phyloP scores from a whole-genome alignment of 2,888 invertebrate genomes.

The Geotrupes spiniger region DNA sequence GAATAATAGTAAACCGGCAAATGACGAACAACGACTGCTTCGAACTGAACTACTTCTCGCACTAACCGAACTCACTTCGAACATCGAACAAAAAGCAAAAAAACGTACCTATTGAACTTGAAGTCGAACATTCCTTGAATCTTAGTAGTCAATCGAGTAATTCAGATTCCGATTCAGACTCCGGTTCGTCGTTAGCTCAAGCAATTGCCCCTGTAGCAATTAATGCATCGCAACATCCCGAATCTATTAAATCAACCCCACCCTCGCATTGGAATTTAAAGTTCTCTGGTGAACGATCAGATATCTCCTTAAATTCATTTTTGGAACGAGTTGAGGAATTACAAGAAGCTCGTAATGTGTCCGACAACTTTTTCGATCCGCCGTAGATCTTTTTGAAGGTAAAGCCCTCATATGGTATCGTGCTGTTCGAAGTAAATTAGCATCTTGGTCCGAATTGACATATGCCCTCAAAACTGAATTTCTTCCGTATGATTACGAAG shows the following conservation, averaged over 20 bases:
- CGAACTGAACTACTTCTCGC: no score
- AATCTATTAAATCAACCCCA: background rate
- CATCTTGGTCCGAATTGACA: background rate
- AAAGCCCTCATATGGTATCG: background rate
- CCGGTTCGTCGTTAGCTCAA: no score
- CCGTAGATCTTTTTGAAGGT: background rate
- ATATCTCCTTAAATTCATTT: background rate
- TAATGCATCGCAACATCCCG: no score
- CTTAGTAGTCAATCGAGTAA: no score
- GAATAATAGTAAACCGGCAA: no score
- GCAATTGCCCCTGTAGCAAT: no score
- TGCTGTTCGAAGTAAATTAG: background rate
- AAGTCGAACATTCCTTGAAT: no score
- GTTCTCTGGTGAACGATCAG: background rate
- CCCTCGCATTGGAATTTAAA: conserved; percentile 1
- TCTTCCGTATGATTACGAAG: background rate
- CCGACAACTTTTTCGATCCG: background rate
- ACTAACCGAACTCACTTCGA: no score
- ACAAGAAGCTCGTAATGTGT: background rate
- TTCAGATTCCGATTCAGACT: no score
- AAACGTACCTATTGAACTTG: no score
- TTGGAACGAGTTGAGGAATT: conserved; percentile 8
- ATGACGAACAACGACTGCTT: no score
- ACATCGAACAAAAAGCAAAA: no score
- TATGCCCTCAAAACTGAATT: background rate